phyloP scores from a whole-genome alignment of 1,140 invertebrate species.

The Sycophila sp. region DNA sequence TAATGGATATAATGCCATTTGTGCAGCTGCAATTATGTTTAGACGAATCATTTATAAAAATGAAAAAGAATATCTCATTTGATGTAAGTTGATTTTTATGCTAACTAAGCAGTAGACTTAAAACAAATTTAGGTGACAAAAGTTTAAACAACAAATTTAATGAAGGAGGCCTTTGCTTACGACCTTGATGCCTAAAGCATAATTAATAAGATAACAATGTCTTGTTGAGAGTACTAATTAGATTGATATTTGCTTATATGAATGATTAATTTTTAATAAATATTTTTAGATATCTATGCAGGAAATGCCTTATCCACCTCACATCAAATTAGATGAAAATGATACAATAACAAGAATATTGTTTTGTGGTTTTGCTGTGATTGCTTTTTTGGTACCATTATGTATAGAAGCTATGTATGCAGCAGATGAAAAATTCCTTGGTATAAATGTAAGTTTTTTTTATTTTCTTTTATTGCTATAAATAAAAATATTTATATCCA shows the following conservation, averaged over 20 bases:
- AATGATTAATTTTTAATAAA: conserved; percentile 5
- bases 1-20: conserved; percentile 43
- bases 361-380: conserved; percentile 50
- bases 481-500: background rate
- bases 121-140: background rate
- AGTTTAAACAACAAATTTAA: background rate
- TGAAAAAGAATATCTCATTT: conserved; percentile 14
- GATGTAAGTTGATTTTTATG: too few relatives aligned
- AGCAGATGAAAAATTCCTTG: conserved; percentile 60
- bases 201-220: background rate
- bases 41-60: conserved; percentile 53
- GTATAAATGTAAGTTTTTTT: conserved; percentile 59
- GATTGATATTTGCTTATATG: conserved; percentile 1
- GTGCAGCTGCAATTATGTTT: conserved; percentile 57
- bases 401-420: conserved; percentile 56
- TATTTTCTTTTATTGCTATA: too few relatives aligned
- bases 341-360: conserved; percentile 46
- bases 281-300: conserved; percentile 54
- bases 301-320: conserved; percentile 62
- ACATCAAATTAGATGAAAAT: conserved; percentile 49
- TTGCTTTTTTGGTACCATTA: conserved; percentile 58
- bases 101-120: conserved; percentile 7
- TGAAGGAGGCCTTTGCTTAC: background rate
- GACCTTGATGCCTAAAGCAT: too few relatives aligned
- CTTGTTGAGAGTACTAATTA: too few relatives aligned